These are phyloP conservation scores for Scaptomyza caliginosa DNA, from an alignment of 2,888 invertebrate genomes.

Conservation along the genomic window DNA sequence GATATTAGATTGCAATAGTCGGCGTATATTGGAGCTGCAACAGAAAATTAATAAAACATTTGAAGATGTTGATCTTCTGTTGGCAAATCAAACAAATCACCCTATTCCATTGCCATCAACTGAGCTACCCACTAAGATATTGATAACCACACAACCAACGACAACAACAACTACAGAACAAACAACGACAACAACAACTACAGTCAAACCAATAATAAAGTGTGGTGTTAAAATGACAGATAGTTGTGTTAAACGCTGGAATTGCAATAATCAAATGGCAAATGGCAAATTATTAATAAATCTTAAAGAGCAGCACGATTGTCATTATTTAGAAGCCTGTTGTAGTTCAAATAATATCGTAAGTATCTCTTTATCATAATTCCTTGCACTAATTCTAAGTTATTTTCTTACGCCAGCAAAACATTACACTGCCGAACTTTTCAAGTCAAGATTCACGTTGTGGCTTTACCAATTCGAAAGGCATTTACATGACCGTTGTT, in stretches of 20 bases:
- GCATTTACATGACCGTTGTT: constrained; percentile 16
- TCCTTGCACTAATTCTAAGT: not conserved
- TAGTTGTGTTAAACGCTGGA: constrained; percentile 2
- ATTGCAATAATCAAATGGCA: not conserved
- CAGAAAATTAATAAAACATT: not conserved
- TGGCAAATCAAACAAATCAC: not conserved
- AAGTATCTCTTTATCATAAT: not conserved
- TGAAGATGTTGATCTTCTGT: accelerated
- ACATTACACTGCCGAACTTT: not conserved
- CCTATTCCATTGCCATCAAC: accelerated
- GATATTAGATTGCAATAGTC: not conserved
- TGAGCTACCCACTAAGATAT: not conserved
- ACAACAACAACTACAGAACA: constrained; percentile 1
- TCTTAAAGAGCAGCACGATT: not conserved
- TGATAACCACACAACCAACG: not conserved
- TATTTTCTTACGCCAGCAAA: not conserved
- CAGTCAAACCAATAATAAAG: not conserved
- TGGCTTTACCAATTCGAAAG: constrained; percentile 15
- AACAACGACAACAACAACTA: constrained; percentile 4
- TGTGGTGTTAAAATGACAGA: not conserved
- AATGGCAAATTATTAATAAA: not conserved
- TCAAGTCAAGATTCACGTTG: not conserved
- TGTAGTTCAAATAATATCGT: constrained; percentile 1
- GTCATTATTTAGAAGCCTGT: constrained; percentile 26
- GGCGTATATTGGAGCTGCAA: not conserved